Percentiles rank a stretch among this genome's conserved stretches.
phyloP scores from a whole-genome alignment of 2,113 vertebrate genomes.

The Oncorhynchus masou region DNA sequence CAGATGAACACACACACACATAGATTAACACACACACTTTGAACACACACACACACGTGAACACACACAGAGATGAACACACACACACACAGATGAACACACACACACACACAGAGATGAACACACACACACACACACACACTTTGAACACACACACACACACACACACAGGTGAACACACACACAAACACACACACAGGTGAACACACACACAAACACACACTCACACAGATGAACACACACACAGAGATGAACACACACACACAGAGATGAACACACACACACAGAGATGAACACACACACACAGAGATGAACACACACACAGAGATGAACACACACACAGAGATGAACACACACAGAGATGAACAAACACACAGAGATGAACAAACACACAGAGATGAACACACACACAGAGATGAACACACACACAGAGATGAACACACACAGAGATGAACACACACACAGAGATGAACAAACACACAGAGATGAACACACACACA shows the following conservation, averaged over 20 bases:
- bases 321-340: slow-evolving; percentile 49
- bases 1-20: background rate
- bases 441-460: rapidly evolving
- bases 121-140: background rate
- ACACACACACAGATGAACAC: background rate
- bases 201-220: background rate
- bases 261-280: background rate
- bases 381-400: too few species aligned
- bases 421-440: too few species aligned
- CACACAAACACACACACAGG: background rate
- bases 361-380: too few species aligned
- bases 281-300: background rate
- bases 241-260: background rate
- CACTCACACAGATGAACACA: background rate
- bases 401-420: background rate
- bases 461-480: background rate
- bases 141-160: background rate
- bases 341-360: too few species aligned
- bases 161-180: background rate
- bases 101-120: background rate
- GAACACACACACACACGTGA: background rate
- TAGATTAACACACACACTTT: too few species aligned
- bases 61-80: too few species aligned
- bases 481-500: too few species aligned
- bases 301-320: background rate